These are phyloP conservation scores for Macrotus californicus DNA, from an alignment of 2,113 vertebrate species.

Conservation along the genomic window DNA sequence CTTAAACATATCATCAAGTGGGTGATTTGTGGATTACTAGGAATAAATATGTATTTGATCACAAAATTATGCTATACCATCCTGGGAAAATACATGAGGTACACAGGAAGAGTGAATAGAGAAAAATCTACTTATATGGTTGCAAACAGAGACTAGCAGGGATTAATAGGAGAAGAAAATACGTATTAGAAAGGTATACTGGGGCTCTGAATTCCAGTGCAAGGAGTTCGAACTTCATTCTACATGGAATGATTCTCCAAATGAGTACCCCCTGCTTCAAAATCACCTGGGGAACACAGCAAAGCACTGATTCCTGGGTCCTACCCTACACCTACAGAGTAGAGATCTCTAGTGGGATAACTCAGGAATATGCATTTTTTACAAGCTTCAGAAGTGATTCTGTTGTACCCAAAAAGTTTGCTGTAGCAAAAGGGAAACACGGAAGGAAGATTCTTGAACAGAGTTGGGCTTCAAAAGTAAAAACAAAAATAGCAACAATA, in stretches of 20 bases:
- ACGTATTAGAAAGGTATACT: not conserved
- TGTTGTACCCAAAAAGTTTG: not conserved
- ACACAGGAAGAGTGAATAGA: not conserved
- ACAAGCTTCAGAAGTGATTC: not conserved
- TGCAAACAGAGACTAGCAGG: not conserved
- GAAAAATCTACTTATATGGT: not conserved
- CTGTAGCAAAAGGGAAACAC: not conserved
- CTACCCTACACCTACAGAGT: not conserved
- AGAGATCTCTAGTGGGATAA: not conserved
- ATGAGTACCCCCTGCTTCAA: not conserved
- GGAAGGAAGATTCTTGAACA: not conserved
- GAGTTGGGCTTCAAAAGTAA: not conserved
- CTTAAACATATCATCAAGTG: slow-evolving; percentile 16
- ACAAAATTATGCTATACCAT: not conserved
- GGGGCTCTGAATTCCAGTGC: not conserved
- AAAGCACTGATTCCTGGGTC: not conserved
- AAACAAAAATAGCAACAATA: not conserved
- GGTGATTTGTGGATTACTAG: not conserved
- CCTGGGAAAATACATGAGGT: not conserved
- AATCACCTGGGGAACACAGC: not conserved
- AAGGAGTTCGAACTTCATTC: not conserved
- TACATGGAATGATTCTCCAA: not conserved
- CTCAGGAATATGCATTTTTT: not conserved
- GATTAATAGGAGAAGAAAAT: not conserved
- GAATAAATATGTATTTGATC: slow-evolving; percentile 21